Base-by-base conservation (phyloP, 2,797 vertebrate genomes). In the Gobionotothen gibberifrons region DNA sequence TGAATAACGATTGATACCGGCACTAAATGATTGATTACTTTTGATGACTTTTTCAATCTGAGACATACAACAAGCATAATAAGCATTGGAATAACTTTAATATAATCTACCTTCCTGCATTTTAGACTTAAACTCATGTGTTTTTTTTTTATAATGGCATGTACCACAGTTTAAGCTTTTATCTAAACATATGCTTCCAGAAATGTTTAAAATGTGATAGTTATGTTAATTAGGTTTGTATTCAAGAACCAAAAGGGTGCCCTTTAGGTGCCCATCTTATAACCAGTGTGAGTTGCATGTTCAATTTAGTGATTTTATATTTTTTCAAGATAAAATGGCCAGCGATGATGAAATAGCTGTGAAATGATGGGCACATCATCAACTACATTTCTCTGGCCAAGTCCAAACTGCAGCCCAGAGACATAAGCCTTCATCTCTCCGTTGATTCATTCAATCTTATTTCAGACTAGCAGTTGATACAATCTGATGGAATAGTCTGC, bases 381-480 rank as follows among this genome's bases (percentile, higher is more conserved):
- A 73, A 66, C 72, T 86, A 49, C 72, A 76, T 89, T 89, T 88
- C 75, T 72, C 74, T 66, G 62, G 71, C 60, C 71, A 82, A 46
- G 78, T 85, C 81, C 16, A 44, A 85, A 87, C 68, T 59, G 47
- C 79, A 73, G 65, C 76, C 46, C 66, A 75, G 60, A 86, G 76
- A 87, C 58, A 70, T 69, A 88, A 85, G 60, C 86, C 79, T 80
- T 87, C 78, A 89, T 91, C 82, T 83, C 90, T 86, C 81, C 21
- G 79, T 74, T 84, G 83, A 92, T 91, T 92, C 89, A 85, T 85
- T 86, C 91, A 90, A 77, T 93, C 93, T 93, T 92, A 88, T 92
- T 93, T 92, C 83, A 87, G 85, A 26, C 22, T 26, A 83, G 76
- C 85, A 65, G 80, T 91, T 90, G 87, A 92, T 92, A 85, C 86